phyloP scores from a whole-genome alignment of 2,113 vertebrate species.

The Ctenomys sociabilis region DNA sequence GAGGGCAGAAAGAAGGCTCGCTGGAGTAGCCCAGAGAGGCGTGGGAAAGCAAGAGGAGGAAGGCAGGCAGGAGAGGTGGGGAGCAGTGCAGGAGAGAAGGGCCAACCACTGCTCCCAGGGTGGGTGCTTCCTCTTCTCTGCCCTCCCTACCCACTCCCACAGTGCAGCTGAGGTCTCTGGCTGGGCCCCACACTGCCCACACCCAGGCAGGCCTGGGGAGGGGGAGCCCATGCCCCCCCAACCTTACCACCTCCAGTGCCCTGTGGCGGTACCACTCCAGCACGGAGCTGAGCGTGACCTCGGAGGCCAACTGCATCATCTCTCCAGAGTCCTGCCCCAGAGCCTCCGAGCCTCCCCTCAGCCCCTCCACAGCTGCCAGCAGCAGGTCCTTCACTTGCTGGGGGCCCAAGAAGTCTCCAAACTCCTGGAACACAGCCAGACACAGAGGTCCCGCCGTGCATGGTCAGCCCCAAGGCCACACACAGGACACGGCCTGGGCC shows the following conservation, averaged over 20 bases:
- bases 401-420: slow-evolving; percentile 79
- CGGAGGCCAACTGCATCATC: slow-evolving; percentile 68
- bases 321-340: slow-evolving; percentile 4
- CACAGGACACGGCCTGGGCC: fast-evolving
- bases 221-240: not conserved
- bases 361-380: slow-evolving; percentile 75
- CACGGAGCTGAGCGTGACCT: slow-evolving; percentile 73
- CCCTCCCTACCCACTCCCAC: too few relatives aligned
- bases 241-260: slow-evolving; percentile 76
- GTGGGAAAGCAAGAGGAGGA: too few relatives aligned
- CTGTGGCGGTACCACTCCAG: slow-evolving; percentile 78
- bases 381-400: slow-evolving; percentile 80
- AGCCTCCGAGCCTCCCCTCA: slow-evolving; percentile 58
- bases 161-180: not conserved
- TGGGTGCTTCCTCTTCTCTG: not conserved
- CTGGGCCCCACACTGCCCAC: not conserved
- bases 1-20: not conserved
- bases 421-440: slow-evolving; percentile 73
- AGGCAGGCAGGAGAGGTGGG: fast-evolving
- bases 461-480: not conserved
- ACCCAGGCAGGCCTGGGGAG: not conserved
- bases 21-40: not conserved
- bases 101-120: not conserved
- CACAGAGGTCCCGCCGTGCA: not conserved
- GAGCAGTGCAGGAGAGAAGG: not conserved